Conservation (phyloP, 2,113 vertebrate genomes). For the Eurypyga helias region DNA sequence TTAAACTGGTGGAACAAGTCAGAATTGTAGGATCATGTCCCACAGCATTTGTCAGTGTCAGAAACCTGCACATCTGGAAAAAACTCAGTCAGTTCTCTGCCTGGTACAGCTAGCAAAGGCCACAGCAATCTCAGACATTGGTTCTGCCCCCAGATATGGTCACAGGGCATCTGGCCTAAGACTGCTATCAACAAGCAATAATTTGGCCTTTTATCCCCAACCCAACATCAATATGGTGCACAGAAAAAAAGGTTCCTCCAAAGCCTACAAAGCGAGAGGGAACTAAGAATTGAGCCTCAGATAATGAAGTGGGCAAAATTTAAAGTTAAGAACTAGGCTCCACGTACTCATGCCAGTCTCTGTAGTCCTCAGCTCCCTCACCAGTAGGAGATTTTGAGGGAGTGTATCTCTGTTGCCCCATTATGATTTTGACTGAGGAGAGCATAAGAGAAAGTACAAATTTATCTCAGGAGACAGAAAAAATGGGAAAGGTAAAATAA, state of each 20-base stretch:
- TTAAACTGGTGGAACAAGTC: not conserved
- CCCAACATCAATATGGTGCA: not conserved
- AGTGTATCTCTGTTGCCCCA: not conserved
- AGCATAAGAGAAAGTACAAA: not conserved
- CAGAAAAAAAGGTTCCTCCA: not conserved
- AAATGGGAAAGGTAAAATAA: constrained; percentile 15
- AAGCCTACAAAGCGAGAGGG: not conserved
- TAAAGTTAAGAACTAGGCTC: not conserved
- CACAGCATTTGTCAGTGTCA: not conserved
- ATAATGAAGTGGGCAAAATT: not conserved
- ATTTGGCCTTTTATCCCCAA: not conserved
- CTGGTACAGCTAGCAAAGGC: not conserved
- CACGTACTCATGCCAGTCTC: not conserved
- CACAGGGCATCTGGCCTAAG: not conserved
- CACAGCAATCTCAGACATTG: not conserved
- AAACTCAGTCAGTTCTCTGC: not conserved
- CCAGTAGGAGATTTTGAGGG: not conserved
- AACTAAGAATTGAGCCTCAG: not conserved
- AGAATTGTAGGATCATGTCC: not conserved
- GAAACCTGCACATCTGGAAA: not conserved
- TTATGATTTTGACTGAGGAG: not conserved
- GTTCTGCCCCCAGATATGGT: accelerated
- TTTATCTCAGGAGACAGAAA: not conserved
- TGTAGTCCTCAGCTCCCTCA: not conserved
- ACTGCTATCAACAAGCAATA: not conserved